A percentile compares a stretch with the other conserved stretches of the same genome.
Evolutionary conservation across 1,140 invertebrate genomes (phyloP).

Genomic region (Penaeus vannamei): DNA sequence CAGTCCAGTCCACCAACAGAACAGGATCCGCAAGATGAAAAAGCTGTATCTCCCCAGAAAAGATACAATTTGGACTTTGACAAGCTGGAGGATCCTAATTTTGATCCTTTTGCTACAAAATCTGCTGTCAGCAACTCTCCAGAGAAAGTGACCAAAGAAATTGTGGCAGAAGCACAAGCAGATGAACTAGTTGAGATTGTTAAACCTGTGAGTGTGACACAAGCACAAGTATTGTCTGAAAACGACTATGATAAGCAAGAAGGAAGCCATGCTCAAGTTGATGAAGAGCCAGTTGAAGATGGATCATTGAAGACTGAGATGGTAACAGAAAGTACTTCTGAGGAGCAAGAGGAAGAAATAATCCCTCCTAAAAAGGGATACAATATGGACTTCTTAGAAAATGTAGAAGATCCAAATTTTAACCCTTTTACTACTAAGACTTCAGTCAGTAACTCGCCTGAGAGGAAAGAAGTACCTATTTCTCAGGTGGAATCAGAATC

Average conservation of each 20-base stretch:
- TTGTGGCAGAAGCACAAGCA: too few species aligned
- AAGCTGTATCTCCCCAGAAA: neutral
- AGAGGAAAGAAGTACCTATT: neutral
- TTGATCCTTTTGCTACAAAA: slow-evolving; percentile 54
- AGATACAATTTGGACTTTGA: slow-evolving; percentile 47
- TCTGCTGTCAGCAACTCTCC: slow-evolving; percentile 36
- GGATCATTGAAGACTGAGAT: neutral
- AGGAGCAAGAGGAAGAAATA: slow-evolving; percentile 17
- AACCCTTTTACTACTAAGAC: slow-evolving; percentile 1
- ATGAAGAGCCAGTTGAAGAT: neutral
- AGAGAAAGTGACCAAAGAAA: neutral
- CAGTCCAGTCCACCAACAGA: too few species aligned
- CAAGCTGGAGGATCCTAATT: slow-evolving; percentile 48
- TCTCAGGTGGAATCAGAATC: neutral
- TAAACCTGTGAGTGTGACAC: too few species aligned
- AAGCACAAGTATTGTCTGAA: too few species aligned
- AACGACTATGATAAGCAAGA: too few species aligned
- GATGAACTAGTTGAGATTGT: too few species aligned
- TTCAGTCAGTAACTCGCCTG: neutral
- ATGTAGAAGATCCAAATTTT: neutral
- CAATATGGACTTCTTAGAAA: neutral
- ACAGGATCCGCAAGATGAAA: neutral
- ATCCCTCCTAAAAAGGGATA: slow-evolving; percentile 1
- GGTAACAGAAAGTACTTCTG: neutral
- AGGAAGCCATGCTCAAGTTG: too few species aligned